A percentile compares a stretch with the other conserved stretches of the same genome.
Evolutionary conservation across 2,113 vertebrate genomes (phyloP).

Genomic region (Ameiurus melas): DNA sequence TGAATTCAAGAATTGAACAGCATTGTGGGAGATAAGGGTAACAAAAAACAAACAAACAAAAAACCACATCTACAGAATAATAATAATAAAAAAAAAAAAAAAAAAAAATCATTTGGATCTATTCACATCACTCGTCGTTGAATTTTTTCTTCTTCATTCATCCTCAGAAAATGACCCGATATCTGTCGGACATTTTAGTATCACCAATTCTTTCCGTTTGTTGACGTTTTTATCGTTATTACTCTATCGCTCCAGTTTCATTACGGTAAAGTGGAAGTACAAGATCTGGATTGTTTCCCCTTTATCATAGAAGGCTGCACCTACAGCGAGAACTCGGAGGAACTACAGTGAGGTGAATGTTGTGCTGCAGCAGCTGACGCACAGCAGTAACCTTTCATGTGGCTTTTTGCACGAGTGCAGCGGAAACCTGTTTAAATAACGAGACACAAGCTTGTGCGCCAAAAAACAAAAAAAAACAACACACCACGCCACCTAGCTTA

Average conservation of each 20-base stretch:
- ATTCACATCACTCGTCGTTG: no score
- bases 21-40: background rate
- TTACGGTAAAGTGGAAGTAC: background rate
- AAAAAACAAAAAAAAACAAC: background rate
- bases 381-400: constrained; percentile 37
- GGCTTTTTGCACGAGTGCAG: constrained; percentile 44
- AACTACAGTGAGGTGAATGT: constrained; percentile 3
- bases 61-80: no score
- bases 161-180: background rate
- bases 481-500: background rate
- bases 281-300: background rate
- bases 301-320: background rate
- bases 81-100: no score
- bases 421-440: constrained; percentile 38
- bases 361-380: constrained; percentile 19
- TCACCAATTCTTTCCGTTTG: background rate
- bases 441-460: background rate
- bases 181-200: background rate
- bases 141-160: no score
- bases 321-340: background rate
- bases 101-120: no score
- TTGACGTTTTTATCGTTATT: background rate
- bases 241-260: background rate
- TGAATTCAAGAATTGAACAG: background rate
- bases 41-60: no score